These are phyloP conservation scores for Erpornis zantholeuca DNA, from an alignment of 2,113 vertebrate species.

Conservation along the genomic window DNA sequence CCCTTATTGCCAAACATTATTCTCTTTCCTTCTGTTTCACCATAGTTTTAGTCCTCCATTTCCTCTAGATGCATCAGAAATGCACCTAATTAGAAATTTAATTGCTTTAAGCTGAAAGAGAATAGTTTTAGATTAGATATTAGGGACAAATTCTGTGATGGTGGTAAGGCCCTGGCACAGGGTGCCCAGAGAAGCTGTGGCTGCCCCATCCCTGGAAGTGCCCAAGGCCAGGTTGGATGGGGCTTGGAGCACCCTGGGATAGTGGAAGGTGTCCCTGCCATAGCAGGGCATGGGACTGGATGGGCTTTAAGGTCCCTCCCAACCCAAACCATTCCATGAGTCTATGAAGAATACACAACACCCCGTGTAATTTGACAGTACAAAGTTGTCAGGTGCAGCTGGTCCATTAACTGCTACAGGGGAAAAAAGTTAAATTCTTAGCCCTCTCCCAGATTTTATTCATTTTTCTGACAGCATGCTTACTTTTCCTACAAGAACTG, in stretches of 20 bases:
- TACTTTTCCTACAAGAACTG: neutral
- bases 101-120: neutral
- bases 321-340: neutral
- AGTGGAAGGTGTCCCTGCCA: neutral
- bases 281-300: neutral
- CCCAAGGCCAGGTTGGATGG: fast-evolving
- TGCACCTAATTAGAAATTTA: neutral
- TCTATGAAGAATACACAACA: neutral
- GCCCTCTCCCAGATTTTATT: neutral
- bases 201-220: neutral
- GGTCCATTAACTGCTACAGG: neutral
- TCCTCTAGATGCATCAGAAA: neutral
- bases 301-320: neutral
- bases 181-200: neutral
- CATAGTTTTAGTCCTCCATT: neutral
- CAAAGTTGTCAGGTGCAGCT: neutral
- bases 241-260: neutral
- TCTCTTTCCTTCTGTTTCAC: neutral
- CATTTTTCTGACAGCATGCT: neutral
- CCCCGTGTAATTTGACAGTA: neutral
- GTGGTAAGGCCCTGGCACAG: neutral
- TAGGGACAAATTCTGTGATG: neutral
- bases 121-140: neutral
- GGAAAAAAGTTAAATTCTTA: neutral
- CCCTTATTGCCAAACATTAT: neutral